Percentiles rank a stretch among this genome's conserved stretches.
Conservation (phyloP, 2,113 vertebrate genomes). For the Myiopsitta monachus region DNA sequence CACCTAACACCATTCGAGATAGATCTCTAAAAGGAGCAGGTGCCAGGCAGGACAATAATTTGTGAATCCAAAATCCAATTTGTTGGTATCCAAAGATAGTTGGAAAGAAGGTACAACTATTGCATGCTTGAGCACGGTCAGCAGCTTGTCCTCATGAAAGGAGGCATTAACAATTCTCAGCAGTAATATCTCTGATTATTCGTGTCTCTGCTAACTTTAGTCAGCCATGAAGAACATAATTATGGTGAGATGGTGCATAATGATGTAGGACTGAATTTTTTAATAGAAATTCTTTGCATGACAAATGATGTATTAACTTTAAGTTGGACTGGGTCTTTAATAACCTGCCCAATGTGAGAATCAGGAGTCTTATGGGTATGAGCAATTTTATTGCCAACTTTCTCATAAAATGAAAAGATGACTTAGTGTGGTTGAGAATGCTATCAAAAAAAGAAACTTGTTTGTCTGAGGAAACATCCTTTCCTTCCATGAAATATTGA, state of each 20-base stretch:
- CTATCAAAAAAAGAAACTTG: neutral
- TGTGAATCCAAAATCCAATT: neutral
- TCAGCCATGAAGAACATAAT: constrained; percentile 46
- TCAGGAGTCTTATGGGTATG: neutral
- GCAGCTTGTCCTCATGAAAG: neutral
- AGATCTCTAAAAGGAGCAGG: neutral
- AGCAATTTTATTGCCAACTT: neutral
- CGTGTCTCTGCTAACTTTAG: constrained; percentile 42
- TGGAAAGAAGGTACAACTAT: neutral
- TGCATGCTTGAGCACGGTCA: neutral
- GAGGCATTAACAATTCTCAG: constrained; percentile 10
- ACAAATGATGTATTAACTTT: constrained; percentile 20
- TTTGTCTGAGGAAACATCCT: neutral
- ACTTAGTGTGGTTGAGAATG: neutral
- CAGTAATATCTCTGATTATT: constrained; percentile 11
- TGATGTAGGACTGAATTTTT: constrained; percentile 18
- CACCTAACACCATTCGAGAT: neutral
- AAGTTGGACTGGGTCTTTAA: neutral
- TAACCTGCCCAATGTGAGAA: neutral
- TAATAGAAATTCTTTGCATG: neutral
- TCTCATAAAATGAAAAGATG: neutral
- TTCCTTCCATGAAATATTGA: neutral
- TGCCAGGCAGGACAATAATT: neutral
- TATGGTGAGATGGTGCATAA: constrained; percentile 4
- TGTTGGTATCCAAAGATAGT: neutral